Evolutionary conservation across 2,888 invertebrate species (phyloP).

Genomic region (Xestobium rufovillosum): DNA sequence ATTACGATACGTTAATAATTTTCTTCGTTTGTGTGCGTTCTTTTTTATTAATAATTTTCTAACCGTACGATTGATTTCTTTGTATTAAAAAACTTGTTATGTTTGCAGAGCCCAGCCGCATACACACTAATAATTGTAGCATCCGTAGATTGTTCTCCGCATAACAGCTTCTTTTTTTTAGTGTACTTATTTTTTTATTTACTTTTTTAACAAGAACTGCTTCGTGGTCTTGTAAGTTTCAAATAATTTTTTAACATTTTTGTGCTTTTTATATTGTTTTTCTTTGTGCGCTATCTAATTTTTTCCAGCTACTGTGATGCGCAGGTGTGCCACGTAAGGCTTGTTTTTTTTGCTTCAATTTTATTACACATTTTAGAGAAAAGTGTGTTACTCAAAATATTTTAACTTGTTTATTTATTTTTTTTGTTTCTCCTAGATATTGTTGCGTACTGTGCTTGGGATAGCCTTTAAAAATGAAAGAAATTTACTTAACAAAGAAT

Average conservation of each 20-base stretch:
- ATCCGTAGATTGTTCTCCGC: conserved; percentile 42
- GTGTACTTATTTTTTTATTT: conserved; percentile 24
- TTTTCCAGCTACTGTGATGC: no score
- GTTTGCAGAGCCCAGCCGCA: conserved; percentile 43
- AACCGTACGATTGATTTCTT: conserved; percentile 29
- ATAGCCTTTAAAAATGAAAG: no score
- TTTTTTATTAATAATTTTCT: conserved; percentile 30
- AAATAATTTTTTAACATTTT: conserved; percentile 31
- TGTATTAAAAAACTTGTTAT: conserved; percentile 40
- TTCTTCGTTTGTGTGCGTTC: conserved; percentile 24
- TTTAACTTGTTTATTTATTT: no score
- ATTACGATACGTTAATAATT: conserved; percentile 25
- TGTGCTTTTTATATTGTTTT: conserved; percentile 27
- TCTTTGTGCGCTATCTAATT: conserved; percentile 11
- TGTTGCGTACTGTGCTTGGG: no score
- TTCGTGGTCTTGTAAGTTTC: no score
- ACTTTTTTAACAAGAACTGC: no score
- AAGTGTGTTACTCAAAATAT: no score
- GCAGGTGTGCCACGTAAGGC: no score
- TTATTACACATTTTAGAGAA: no score
- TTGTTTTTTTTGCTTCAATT: no score
- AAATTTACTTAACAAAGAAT: no score
- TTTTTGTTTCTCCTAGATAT: no score
- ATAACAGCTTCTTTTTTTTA: conserved; percentile 37
- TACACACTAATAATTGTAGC: conserved; percentile 43